phyloP scores from a whole-genome alignment of 2,888 invertebrate genomes.

The Pyrochroa serraticornis region DNA sequence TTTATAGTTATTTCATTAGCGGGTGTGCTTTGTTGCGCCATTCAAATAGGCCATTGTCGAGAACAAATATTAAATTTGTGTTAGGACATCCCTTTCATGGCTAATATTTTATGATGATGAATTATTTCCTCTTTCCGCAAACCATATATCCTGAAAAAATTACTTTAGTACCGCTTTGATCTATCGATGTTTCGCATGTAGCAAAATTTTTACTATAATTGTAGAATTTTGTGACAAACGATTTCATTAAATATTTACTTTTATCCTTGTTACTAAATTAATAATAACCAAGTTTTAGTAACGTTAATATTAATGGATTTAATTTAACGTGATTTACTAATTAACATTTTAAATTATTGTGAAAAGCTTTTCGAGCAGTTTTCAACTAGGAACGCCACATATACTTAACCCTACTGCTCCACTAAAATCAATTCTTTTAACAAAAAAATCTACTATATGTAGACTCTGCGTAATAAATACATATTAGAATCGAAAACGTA shows the following conservation, averaged over 20 bases:
- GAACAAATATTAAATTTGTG: slow-evolving; percentile 22
- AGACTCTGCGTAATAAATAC: no score
- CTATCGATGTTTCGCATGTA: slow-evolving; percentile 27
- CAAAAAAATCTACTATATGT: no score
- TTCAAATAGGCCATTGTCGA: slow-evolving; percentile 1
- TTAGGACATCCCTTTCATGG: slow-evolving; percentile 25
- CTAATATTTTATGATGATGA: slow-evolving; percentile 26
- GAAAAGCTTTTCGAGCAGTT: neutral
- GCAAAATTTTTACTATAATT: slow-evolving; percentile 22
- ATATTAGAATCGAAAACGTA: no score
- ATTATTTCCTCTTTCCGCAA: slow-evolving; percentile 27
- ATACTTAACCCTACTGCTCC: no score
- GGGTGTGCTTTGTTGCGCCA: neutral
- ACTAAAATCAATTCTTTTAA: neutral
- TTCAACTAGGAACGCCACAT: neutral
- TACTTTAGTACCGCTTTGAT: slow-evolving; percentile 25
- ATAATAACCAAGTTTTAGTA: slow-evolving; percentile 6
- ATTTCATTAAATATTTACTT: slow-evolving; percentile 1
- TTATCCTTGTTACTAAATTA: no score
- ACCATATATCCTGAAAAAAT: slow-evolving; percentile 22
- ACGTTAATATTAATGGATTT: slow-evolving; percentile 14
- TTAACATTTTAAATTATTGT: slow-evolving; percentile 13
- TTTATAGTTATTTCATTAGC: neutral
- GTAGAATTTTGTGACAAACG: slow-evolving; percentile 19
- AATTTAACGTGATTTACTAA: slow-evolving; percentile 16